These are phyloP conservation scores for Chitala chitala DNA, from an alignment of 2,113 vertebrate species.

Conservation along the genomic window DNA sequence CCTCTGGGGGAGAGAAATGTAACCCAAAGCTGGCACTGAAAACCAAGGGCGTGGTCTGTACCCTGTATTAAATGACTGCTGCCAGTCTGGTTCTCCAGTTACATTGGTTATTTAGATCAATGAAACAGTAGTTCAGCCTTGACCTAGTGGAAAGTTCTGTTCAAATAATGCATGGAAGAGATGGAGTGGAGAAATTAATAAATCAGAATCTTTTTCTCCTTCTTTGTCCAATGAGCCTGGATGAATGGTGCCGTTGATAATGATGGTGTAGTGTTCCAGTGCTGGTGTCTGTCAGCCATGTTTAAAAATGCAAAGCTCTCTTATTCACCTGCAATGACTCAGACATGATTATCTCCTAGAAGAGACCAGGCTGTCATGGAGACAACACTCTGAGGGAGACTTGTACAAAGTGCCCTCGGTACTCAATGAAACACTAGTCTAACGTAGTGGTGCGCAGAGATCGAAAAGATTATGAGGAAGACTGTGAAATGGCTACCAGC, in stretches of 20 bases:
- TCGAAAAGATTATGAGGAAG: too few relatives aligned
- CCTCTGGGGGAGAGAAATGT: neutral
- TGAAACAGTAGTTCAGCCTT: conserved; percentile 4
- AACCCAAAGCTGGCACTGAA: neutral
- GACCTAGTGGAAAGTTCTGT: conserved; percentile 15
- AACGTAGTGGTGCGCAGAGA: too few relatives aligned
- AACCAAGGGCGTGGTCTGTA: neutral
- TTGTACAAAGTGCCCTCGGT: neutral
- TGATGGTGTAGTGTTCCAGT: conserved; percentile 19
- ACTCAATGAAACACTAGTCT: too few relatives aligned
- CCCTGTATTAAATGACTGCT: neutral
- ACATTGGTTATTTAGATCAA: neutral
- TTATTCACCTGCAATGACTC: neutral
- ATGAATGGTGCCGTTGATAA: neutral
- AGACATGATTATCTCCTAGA: conserved; percentile 2
- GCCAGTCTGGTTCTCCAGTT: neutral
- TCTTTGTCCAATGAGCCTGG: neutral
- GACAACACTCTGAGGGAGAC: too few relatives aligned
- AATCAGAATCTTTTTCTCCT: neutral
- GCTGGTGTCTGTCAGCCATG: neutral
- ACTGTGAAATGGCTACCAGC: too few relatives aligned
- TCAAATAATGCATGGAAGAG: neutral
- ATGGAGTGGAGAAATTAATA: conserved; percentile 2
- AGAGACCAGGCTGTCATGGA: too few relatives aligned
- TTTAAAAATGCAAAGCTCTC: conserved; percentile 27